Evolutionary conservation across 2,113 vertebrate species (phyloP).

Genomic region (Coptodon rendalli): DNA sequence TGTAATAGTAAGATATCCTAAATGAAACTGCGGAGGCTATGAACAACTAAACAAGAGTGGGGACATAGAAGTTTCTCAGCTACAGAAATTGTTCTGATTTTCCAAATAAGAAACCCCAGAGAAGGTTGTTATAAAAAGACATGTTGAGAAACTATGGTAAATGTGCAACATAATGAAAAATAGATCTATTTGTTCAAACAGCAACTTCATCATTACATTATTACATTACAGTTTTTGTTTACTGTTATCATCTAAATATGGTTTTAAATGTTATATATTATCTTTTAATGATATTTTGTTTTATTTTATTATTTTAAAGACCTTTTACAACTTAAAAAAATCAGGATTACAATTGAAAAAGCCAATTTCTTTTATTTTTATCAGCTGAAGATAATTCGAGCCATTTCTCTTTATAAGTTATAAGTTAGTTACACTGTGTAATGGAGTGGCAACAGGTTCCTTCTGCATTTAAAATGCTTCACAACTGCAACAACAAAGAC

Average conservation of each 20-base stretch:
- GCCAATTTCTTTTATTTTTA: neutral
- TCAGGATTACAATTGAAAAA: neutral
- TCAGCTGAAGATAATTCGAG: neutral
- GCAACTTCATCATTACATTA: neutral
- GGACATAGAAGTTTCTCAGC: neutral
- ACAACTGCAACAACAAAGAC: neutral
- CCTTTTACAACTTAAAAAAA: neutral
- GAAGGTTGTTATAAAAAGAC: neutral
- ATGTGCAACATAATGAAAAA: neutral
- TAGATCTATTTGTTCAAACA: neutral
- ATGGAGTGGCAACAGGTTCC: neutral
- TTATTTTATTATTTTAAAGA: neutral
- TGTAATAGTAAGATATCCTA: neutral
- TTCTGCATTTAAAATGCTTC: neutral
- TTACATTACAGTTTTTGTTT: neutral
- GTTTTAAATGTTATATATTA: neutral
- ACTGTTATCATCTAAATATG: neutral
- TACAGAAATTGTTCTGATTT: neutral
- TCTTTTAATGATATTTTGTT: neutral
- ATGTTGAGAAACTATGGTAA: neutral
- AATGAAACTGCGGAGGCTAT: accelerated
- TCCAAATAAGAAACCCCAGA: neutral
- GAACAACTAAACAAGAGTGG: neutral
- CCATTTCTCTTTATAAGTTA: neutral
- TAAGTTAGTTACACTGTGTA: neutral